Evolutionary conservation across 2,113 vertebrate genomes (phyloP), one percentile per base, ranked within the genome.

Genomic region (Mungos mungo): DNA sequence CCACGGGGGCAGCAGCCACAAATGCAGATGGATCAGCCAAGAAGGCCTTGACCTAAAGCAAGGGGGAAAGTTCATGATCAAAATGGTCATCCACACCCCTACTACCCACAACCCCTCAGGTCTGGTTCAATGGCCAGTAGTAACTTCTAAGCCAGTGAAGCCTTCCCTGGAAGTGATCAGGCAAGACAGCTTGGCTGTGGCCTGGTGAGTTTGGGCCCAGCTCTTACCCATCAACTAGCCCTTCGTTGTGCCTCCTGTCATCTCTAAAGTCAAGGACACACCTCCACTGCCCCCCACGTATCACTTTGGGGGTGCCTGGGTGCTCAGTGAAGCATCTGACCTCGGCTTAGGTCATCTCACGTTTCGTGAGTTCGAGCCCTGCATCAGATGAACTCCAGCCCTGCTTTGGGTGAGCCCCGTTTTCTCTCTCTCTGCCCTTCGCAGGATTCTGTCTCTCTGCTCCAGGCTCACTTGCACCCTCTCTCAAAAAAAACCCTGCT

Each of bases 21-120:
- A 99, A 99, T 1, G 99, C 99, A 72, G 99, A 98, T n/a, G 99
- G 99, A 95, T 99, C 99, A 68, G 99, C 99, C 98, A 99, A 98
- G 99, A 98, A 99, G 66, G 99, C 99, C 97, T 99, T 99, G 80
- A 99, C 99, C 99, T 99, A 95, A 98, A 60, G 41, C 52, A 23
- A 93, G 15, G 1, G 10, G 0, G 9, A 4, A 47, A 69, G 80
- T n/a, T 10, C 60, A 57, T 25, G 5, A 45, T 98, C 47, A 96
- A 66, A 41, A 38, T 0, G 2, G 65, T 35, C 29, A 81, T 13
- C 15, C 38, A 83, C 13, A 54, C 12, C 74, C 13, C 60, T 27
- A 31, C 41, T 2, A 88, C 10, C 54, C 31, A 74, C 41, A 50
- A 38, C 16, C 52, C 38, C 15, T 45, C 31, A 45, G n/a, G 10